These are phyloP conservation scores for Elephas maximus DNA, from an alignment of 2,113 vertebrate species.

Conservation along the genomic window DNA sequence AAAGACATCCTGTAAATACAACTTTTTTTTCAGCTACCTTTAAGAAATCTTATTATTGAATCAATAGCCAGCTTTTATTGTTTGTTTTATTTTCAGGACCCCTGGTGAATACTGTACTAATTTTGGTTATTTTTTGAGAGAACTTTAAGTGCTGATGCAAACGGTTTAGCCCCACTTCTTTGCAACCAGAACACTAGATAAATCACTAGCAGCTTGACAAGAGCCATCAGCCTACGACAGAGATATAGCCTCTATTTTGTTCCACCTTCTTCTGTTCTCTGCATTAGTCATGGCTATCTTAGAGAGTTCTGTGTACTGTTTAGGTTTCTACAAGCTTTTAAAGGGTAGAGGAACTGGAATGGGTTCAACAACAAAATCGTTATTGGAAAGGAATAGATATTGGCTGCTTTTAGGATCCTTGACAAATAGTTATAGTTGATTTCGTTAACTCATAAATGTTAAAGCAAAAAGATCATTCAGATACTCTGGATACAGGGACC, in stretches of 20 bases:
- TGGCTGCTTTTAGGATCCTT: slow-evolving; percentile 2
- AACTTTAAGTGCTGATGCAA: slow-evolving; percentile 79
- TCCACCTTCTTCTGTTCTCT: slow-evolving; percentile 65
- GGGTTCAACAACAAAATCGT: neutral
- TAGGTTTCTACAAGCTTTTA: neutral
- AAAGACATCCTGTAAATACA: neutral
- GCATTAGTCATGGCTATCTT: slow-evolving; percentile 54
- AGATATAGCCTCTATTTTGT: slow-evolving; percentile 78
- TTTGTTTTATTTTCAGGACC: slow-evolving; percentile 47
- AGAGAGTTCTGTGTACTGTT: neutral
- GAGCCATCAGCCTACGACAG: slow-evolving; percentile 75
- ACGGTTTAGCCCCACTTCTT: slow-evolving; percentile 78
- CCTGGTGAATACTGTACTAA: slow-evolving; percentile 76
- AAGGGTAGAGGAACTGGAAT: slow-evolving; percentile 39
- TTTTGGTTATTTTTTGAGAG: slow-evolving; percentile 84
- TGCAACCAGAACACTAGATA: slow-evolving; percentile 75
- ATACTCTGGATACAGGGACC: neutral
- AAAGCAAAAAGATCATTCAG: slow-evolving; percentile 8
- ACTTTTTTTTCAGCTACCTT: neutral
- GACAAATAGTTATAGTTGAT: neutral
- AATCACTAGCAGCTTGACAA: slow-evolving; percentile 82
- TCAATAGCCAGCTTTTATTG: neutral
- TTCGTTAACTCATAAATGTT: slow-evolving; percentile 45
- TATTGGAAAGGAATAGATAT: slow-evolving; percentile 12
- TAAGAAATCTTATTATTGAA: slow-evolving; percentile 39